Evolutionary conservation across 2,797 vertebrate species (phyloP), one percentile per base, ranked within the genome.

Genomic region (Synaphobranchus kaupii): DNA sequence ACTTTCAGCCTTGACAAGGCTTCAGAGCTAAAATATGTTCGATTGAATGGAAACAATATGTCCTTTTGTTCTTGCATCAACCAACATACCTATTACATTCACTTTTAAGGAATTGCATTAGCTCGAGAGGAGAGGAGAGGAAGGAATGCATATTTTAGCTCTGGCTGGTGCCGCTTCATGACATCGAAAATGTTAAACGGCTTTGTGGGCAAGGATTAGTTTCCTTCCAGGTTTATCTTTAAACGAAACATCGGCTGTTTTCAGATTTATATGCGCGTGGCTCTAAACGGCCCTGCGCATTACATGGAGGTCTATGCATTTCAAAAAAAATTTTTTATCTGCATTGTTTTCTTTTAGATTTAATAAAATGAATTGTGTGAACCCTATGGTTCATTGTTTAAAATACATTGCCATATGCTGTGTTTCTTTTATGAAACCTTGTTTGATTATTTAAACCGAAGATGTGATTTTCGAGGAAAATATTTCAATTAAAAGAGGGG

Each of bases 31-130:
- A 94, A 94, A 94, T 91, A 95, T 91, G 90, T 92, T 94, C 93
- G 95, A 94, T 95, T 96, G 93, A 96, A 93, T 84, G 78, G 86
- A 96, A 95, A 92, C 89, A 90, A 88, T 92, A 88, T 90, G 88
- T 87, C 86, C 87, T 92, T 93, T 94, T 92, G 88, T 94, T 93
- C 87, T 58, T 88, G 63, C 87, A 84, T 91, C 89, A 93, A 94
- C 87, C 90, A 92, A 92, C 87, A 34, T 87, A 44, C 80, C 76
- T 84, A 50, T 91, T 90, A 87, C 87, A 86, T 90, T 92, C 90
- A 76, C 84, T 90, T 88, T 89, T 56, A 88, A 89, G 86, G 83
- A 89, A 90, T 71, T 66, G 48, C 83, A 80, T 88, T 86, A 73
- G 22, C 58, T 47, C 52, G 39, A 81, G 89, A 81, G 68, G 52